phyloP scores from a whole-genome alignment of 2,888 invertebrate genomes.

The Saturnia japonica region DNA sequence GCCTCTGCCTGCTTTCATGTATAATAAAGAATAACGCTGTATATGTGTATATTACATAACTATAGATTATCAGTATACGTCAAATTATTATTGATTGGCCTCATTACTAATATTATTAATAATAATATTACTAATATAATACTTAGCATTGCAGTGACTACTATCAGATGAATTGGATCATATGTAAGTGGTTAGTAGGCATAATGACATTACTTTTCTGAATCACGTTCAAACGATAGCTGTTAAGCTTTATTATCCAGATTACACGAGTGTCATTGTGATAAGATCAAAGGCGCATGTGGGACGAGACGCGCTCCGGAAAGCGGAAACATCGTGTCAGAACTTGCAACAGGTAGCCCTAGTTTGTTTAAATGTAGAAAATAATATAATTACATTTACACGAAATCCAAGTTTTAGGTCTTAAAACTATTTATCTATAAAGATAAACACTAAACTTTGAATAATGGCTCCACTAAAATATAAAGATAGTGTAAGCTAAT shows the following conservation, averaged over 20 bases:
- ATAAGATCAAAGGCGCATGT: background rate
- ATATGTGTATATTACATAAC: too few species aligned
- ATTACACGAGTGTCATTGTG: background rate
- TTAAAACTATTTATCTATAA: background rate
- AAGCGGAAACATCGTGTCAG: background rate
- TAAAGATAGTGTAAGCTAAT: background rate
- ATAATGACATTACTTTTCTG: background rate
- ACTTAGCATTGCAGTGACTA: too few species aligned
- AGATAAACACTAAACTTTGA: background rate
- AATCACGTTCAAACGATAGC: background rate
- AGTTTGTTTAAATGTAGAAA: background rate
- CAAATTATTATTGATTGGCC: too few species aligned
- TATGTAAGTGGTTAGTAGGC: background rate
- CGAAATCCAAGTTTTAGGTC: background rate
- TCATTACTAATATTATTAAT: too few species aligned
- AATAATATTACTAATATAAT: too few species aligned
- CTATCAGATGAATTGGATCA: too few species aligned
- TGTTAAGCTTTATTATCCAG: background rate
- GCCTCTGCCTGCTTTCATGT: too few species aligned
- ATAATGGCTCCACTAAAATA: background rate
- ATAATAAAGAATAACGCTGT: too few species aligned
- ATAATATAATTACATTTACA: background rate
- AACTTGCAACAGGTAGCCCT: background rate
- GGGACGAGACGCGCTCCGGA: conserved; percentile 3
- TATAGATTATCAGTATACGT: too few species aligned